Base-by-base conservation (phyloP, 2,888 invertebrate species). In the Smittia aterrima region DNA sequence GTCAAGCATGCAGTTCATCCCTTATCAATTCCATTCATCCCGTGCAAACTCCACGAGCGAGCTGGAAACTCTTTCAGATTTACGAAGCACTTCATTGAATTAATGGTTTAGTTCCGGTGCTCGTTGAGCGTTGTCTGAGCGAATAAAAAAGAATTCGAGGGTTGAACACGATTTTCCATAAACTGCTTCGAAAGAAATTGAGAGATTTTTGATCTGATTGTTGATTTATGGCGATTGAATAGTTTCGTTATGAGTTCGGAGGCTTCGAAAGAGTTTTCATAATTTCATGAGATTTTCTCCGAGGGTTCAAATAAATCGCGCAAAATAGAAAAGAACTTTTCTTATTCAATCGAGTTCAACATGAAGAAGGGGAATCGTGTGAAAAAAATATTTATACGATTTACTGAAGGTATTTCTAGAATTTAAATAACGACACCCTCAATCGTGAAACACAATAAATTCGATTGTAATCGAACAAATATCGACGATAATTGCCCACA, bases 1-100 rank as follows among this genome's bases (percentile, higher is more conserved):
- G 70, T 71, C 70, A 71, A 71, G 70, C 70, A 71, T 53, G 70
- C 54, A 53, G 53, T 25, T 54, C 70, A 71, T 71, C 70, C 70
- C 70, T 71, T 71, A 71, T 71, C 70, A 71, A 18, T 27, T 68
- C 24, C 32, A 18, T 22, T 58, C 58, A 7, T 16, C 47, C 7
- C 16, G 58, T 22, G 20, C 22, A 1, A 58, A 47, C n/a, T 11
- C 4, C 58, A 6, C 47, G 16, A 47, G 13, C 47, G 22, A 18
- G 58, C 7, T 18, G 9, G 20, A 58, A 58, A 22, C 22, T n/a
- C 58, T 47, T 58, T 58, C 18, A 22, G 18, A 58, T 58, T 20
- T 9, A 71, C 47, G 70, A 71, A 54, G 70, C 47, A 47, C 70
- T 71, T 71, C 47, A 71, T 71, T 71, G 70, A 71, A 71, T 71